phyloP scores from a whole-genome alignment of 2,888 invertebrate genomes.

The Drosophila histrio region DNA sequence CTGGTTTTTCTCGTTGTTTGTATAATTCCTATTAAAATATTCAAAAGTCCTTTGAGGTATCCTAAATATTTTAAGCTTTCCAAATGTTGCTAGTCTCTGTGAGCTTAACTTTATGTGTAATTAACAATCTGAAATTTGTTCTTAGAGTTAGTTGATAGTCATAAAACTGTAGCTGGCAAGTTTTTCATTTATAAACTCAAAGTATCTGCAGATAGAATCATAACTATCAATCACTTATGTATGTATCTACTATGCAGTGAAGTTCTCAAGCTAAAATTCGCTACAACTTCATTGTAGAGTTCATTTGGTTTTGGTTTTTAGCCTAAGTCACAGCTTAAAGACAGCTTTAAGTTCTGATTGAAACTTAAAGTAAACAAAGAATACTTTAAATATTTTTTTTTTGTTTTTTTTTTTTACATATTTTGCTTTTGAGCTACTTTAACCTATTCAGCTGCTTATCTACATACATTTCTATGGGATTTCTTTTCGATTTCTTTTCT shows the following conservation, averaged over 20 bases:
- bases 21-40: too few species aligned
- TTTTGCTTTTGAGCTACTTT: neutral
- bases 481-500: constrained; percentile 12
- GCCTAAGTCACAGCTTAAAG: neutral
- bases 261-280: neutral
- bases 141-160: neutral
- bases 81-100: neutral
- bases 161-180: too few species aligned
- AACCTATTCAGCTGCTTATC: constrained; percentile 18
- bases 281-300: neutral
- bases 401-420: neutral
- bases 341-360: neutral
- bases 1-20: too few species aligned
- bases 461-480: constrained; percentile 7
- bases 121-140: neutral
- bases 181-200: neutral
- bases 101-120: neutral
- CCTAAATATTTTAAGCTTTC: too few species aligned
- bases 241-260: neutral
- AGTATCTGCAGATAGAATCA: neutral
- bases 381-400: neutral
- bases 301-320: neutral
- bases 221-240: too few species aligned
- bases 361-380: neutral
- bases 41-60: too few species aligned